phyloP scores from a whole-genome alignment of 2,888 invertebrate species.

The Drosophila melanosoma region DNA sequence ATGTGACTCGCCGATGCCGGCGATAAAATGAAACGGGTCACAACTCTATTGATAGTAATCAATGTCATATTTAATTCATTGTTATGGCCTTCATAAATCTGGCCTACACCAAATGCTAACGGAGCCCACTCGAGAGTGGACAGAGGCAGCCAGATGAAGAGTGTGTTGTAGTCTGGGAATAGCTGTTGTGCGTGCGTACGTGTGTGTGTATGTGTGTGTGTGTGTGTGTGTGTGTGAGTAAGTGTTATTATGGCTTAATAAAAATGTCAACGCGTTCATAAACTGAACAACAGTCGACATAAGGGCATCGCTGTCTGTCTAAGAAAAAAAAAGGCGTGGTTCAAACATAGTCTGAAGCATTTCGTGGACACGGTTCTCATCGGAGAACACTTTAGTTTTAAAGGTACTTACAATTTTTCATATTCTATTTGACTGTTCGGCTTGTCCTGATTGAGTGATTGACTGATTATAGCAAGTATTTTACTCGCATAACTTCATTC shows the following conservation, averaged over 20 bases:
- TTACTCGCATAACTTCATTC: not conserved
- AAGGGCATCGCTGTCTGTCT: slow-evolving; percentile 54
- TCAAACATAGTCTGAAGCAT: not conserved
- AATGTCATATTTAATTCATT: slow-evolving; percentile 79
- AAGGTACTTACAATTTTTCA: not conserved
- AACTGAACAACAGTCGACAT: slow-evolving; percentile 66
- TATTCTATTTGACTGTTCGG: not conserved
- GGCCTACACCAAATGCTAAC: slow-evolving; percentile 32
- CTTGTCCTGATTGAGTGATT: not conserved
- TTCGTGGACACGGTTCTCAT: not conserved
- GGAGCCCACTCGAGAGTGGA: slow-evolving; percentile 3
- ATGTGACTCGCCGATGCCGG: slow-evolving; percentile 63
- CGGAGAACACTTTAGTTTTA: not conserved
- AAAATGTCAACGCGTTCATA: slow-evolving; percentile 79
- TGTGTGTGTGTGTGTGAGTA: slow-evolving; percentile 42
- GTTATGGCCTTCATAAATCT: slow-evolving; percentile 79
- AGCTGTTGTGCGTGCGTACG: slow-evolving; percentile 33
- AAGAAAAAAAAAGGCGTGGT: slow-evolving; percentile 60
- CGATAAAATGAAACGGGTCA: slow-evolving; percentile 64
- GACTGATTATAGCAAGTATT: not conserved
- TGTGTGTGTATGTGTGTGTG: slow-evolving; percentile 43
- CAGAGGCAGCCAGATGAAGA: not conserved
- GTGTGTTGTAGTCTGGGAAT: slow-evolving; percentile 3
- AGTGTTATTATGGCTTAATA: slow-evolving; percentile 70
- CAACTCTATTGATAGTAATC: slow-evolving; percentile 77